A percentile compares a stretch with the other conserved stretches of the same genome.
These are phyloP conservation scores for Anarrhichthys ocellatus DNA, from an alignment of 2,113 vertebrate genomes.

Conservation along the genomic window DNA sequence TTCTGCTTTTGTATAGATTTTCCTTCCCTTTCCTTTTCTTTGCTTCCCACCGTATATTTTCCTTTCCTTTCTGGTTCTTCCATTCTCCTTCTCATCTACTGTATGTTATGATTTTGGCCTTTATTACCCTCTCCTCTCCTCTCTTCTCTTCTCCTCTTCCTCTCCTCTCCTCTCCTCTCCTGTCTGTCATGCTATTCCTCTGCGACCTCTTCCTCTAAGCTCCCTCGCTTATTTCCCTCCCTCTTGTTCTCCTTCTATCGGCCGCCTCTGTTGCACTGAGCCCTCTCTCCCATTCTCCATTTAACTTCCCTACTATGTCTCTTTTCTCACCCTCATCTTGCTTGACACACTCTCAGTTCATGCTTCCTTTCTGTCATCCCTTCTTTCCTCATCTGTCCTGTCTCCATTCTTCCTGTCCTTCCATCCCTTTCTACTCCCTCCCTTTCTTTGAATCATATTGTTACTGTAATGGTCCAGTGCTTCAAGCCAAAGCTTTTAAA, in stretches of 20 bases:
- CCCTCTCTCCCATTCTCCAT: conserved; percentile 47
- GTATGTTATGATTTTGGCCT: neutral
- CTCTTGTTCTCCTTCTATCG: conserved; percentile 50
- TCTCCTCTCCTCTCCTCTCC: neutral
- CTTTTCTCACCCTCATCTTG: conserved; percentile 26
- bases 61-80: neutral
- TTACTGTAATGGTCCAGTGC: conserved; percentile 71
- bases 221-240: conserved; percentile 43
- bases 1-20: neutral
- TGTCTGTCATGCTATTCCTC: conserved; percentile 31
- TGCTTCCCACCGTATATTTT: neutral
- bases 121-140: neutral
- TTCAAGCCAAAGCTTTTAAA: conserved; percentile 74
- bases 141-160: neutral
- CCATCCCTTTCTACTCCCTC: conserved; percentile 21
- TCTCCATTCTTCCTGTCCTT: conserved; percentile 23
- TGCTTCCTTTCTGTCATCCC: conserved; percentile 20
- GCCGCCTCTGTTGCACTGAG: conserved; percentile 45
- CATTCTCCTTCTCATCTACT: neutral
- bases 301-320: conserved; percentile 44
- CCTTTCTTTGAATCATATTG: conserved; percentile 73
- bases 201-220: conserved; percentile 39
- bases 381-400: conserved; percentile 50
- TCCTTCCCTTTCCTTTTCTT: neutral
- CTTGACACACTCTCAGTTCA: conserved; percentile 32